Base-by-base conservation (phyloP, 2,113 vertebrate genomes). In the Grus americana region DNA sequence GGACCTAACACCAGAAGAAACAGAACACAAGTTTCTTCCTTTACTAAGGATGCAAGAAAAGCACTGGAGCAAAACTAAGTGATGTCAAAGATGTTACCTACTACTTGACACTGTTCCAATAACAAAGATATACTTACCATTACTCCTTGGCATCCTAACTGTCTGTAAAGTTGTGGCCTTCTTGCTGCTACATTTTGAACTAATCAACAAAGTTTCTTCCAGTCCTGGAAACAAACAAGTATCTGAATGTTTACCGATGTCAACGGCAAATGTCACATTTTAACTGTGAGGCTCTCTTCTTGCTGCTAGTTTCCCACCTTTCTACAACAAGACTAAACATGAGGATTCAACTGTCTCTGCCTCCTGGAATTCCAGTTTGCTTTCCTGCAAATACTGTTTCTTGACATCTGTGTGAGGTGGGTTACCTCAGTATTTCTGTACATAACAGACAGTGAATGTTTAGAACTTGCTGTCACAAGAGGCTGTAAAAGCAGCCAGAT, bases 131-230 rank as follows among this genome's bases (percentile, higher is more conserved):
- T 50, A 98, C 99, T 98, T 93, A 99, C 99, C 95, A 30, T 81
- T 98, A 96, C 99, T 99, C 85, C 98, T 98, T 1, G 99, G 98
- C 54, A 99, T 78, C 84, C 98, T 95, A 73, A 98, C 97, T 0
- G 99, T 99, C 79, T 99, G 97, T 57, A 98, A 96, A n/a, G 96
- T 46, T 7, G 96, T 59, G 46, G 78, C 82, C 52, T 96, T 97
- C 65, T 93, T 95, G 70, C 93, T 88, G 29, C 70, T 79, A 15
- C 93, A 46, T 76, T 98, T 98, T 24, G 98, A 97, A 55, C 95
- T 98, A 63, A 99, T 95, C 58, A 99, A 98, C 23, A 99, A 95
- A 55, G 97, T 99, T 59, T 99, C 98, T 70, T 97, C 98, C 86
- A 99, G 95, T 79, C 98, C 99, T 99, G 75, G 63, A 90, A 90